Base-by-base conservation (phyloP, 1,140 invertebrate genomes). In the Euura lappo region DNA sequence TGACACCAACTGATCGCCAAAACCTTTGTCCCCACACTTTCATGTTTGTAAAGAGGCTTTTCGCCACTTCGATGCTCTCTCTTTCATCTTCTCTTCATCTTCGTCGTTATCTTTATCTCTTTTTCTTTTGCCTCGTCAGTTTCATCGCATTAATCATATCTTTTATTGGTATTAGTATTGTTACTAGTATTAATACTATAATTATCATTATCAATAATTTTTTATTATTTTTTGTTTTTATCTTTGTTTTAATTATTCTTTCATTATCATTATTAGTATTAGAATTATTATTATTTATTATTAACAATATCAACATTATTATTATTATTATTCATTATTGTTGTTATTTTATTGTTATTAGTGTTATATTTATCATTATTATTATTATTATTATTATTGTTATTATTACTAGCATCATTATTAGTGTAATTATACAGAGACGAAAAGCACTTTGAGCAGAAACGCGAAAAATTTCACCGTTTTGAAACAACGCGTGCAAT, bases 101-200 rank as follows among this genome's bases (percentile, higher is more conserved):
- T n/a, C 44, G 46, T 74, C 69, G 44, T 46, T n/a, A 60, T 72
- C 7, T 72, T 76, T 67, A 46, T 42, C 64, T 71, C 42, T 28
- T 28, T 28, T 1, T 28, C 28, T 28, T 28, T 28, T 1, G 28
- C 1, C 28, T 28, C 28, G 28, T 28, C 28, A 28, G 28, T 28
- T 28, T 28, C 1, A 28, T 28, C 28, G 28, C 28, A 28, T 28
- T 28, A 28, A 28, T 28, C 28, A 28, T 28, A 28, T 28, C 28
- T 28, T 0, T 28, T 28, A 28, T 1, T 60, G 51, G 51, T 60
- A 60, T 60, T 60, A 6, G 51, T 60, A 60, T 60, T 6, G 13
- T 60, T n/a, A 60, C 13, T 60, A 60, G 10, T 6, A 60, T 6
- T 6, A 60, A 11, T 60, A 11, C 13, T 60, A 60, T 60, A 3